Base-by-base conservation (phyloP, 1,140 invertebrate species). In the Drosophila tsacasi region DNA sequence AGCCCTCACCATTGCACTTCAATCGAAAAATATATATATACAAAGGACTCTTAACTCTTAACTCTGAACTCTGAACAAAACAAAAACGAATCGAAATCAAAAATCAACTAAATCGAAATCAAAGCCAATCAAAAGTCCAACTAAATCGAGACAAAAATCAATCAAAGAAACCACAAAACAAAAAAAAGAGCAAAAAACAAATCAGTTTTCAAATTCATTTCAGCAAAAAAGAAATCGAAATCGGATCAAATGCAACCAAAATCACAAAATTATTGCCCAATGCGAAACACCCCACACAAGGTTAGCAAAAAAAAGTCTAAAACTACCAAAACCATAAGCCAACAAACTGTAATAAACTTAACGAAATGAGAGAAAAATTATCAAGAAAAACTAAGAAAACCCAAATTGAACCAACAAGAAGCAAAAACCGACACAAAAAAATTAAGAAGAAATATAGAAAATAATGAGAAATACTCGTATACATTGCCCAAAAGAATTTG, bases 201-300 rank as follows among this genome's bases (percentile, higher is more conserved):
- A 76, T 73, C 59, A 50, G 37, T 73, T 73, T 73, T 59, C 35
- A 68, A 78, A 78, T 76, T 76, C 66, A 62, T 35, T 40, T 66
- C 60, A 69, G 35, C 30, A 67, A 68, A 52, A 30, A 50, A 8
- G 6, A n/a, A 52, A 52, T 27, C 27, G 57, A 21, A 39, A 72
- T 67, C 64, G 17, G 49, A 76, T 55, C 83, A 73, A 84, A 89
- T 89, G 77, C 84, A 89, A 89, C 85, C 84, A 73, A 89, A 89
- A 89, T 79, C 85, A 84, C 85, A 89, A 89, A 89, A 84, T 89
- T 89, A 81, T 89, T 89, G 82, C 73, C 85, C 86, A 78, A 84
- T 84, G 84, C 77, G 81, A 89, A 89, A 84, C 68, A 75, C 74
- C 81, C 85, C 84, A 72, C 84, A 89, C 85, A 89, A 89, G 84